phyloP scores from a whole-genome alignment of 2,888 invertebrate species.

The Drosophila setosimentum region DNA sequence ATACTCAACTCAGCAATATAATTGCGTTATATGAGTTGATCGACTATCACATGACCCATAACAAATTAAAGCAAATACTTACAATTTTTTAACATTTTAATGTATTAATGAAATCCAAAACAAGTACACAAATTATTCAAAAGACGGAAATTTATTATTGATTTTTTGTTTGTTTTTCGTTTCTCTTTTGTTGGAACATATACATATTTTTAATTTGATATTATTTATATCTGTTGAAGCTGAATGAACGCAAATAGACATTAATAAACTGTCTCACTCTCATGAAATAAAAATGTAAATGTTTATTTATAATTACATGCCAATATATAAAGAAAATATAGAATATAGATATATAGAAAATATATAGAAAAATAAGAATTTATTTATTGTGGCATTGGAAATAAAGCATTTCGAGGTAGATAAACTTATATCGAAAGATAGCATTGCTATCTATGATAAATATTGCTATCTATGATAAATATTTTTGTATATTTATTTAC shows the following conservation, averaged over 20 bases:
- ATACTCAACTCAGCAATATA: not conserved
- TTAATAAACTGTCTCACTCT: slow-evolving; percentile 21
- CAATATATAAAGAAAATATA: not conserved
- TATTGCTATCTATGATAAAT: not conserved
- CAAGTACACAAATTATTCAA: not conserved
- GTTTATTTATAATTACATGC: slow-evolving; percentile 5
- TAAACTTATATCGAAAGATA: slow-evolving; percentile 1
- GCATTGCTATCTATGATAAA: not conserved
- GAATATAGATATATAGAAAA: too few species aligned
- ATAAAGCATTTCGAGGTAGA: not conserved
- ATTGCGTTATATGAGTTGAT: not conserved
- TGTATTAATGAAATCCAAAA: slow-evolving; percentile 34
- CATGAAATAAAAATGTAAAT: slow-evolving; percentile 3
- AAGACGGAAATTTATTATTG: slow-evolving; percentile 21
- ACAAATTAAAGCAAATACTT: slow-evolving; percentile 6
- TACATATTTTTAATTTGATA: slow-evolving; percentile 20
- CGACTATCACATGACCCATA: slow-evolving; percentile 1
- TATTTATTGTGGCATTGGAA: slow-evolving; percentile 13
- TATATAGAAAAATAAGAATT: slow-evolving; percentile 4
- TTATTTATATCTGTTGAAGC: slow-evolving; percentile 51
- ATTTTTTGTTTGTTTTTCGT: slow-evolving; percentile 14
- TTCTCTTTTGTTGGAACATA: slow-evolving; percentile 31
- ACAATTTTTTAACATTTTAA: slow-evolving; percentile 31
- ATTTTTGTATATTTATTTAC: slow-evolving; percentile 8
- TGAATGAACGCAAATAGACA: slow-evolving; percentile 58